phyloP scores from a whole-genome alignment of 37 sponge, comb jelly and placozoan genomes.

The Theonella swinhoei region DNA sequence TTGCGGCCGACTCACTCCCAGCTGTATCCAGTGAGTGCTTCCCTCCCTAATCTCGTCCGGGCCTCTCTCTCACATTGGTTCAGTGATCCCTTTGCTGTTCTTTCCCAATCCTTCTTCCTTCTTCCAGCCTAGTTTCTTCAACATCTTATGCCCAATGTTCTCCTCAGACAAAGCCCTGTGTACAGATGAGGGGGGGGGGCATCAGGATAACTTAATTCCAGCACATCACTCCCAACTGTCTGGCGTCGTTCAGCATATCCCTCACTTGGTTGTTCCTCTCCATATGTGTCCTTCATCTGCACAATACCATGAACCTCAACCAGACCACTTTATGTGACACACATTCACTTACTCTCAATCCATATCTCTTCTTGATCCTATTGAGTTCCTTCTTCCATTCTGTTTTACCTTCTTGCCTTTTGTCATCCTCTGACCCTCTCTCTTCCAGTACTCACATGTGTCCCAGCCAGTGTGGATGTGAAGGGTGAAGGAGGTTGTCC shows the following conservation, averaged over 20 bases:
- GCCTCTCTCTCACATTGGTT: slow-evolving; percentile 55
- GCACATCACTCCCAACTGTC: slow-evolving; percentile 46
- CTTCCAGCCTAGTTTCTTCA: slow-evolving; percentile 82
- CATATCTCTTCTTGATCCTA: slow-evolving; percentile 74
- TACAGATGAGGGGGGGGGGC: slow-evolving; percentile 47
- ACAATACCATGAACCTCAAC: neutral
- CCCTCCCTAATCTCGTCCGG: slow-evolving; percentile 4
- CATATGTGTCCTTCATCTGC: slow-evolving; percentile 52
- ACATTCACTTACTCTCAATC: slow-evolving; percentile 43
- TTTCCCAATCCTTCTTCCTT: slow-evolving; percentile 72
- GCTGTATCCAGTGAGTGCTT: neutral
- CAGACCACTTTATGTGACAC: neutral
- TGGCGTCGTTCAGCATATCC: slow-evolving; percentile 2
- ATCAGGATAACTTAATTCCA: slow-evolving; percentile 12
- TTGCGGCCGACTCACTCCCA: neutral
- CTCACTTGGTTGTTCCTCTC: slow-evolving; percentile 18
- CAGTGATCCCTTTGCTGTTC: slow-evolving; percentile 34
- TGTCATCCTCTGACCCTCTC: neutral
- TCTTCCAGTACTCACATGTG: slow-evolving; percentile 56
- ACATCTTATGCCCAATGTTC: slow-evolving; percentile 63
- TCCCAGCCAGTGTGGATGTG: slow-evolving; percentile 85
- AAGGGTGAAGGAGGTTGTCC: slow-evolving; percentile 62
- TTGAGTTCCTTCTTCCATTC: slow-evolving; percentile 40
- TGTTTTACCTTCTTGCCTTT: neutral
- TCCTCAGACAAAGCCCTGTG: slow-evolving; percentile 59